Percentiles rank a stretch among this genome's conserved stretches.
These are phyloP conservation scores for Irena cyanogastra DNA, from an alignment of 2,113 vertebrate genomes.

Conservation along the genomic window DNA sequence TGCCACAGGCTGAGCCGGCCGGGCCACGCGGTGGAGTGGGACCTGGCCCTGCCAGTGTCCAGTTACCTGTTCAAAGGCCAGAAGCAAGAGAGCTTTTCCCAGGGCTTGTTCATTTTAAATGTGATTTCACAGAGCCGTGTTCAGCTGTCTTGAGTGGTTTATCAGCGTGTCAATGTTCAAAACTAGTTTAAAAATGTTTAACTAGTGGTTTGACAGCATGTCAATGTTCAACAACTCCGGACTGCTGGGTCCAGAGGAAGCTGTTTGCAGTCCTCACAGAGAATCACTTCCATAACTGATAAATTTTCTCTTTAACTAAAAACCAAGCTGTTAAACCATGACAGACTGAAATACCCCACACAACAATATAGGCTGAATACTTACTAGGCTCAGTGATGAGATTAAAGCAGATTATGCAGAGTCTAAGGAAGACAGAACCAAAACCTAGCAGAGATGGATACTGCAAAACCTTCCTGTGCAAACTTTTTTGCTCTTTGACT, in stretches of 20 bases:
- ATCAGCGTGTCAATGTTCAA: not conserved
- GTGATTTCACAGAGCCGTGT: accelerated
- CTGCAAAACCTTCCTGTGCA: not conserved
- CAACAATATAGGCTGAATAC: too few relatives aligned
- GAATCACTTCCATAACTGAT: not conserved
- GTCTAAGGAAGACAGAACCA: not conserved
- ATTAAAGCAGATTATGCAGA: not conserved
- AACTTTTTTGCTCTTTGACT: not conserved
- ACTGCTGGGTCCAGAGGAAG: too few relatives aligned
- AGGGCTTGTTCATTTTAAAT: not conserved
- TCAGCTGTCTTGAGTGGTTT: not conserved
- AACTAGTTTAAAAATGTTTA: too few relatives aligned
- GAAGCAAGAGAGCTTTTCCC: not conserved
- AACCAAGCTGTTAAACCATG: not conserved
- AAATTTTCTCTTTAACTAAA: not conserved
- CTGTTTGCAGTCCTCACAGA: not conserved
- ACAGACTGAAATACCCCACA: not conserved
- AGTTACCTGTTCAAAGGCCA: not conserved
- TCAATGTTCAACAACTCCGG: not conserved
- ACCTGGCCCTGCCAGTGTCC: not conserved
- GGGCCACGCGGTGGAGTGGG: accelerated
- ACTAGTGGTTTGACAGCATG: not conserved
- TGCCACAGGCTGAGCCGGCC: accelerated
- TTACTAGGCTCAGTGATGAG: not conserved
- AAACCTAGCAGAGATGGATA: not conserved